Conservation (phyloP, 2,113 vertebrate species). For the Larimichthys polyactis region DNA sequence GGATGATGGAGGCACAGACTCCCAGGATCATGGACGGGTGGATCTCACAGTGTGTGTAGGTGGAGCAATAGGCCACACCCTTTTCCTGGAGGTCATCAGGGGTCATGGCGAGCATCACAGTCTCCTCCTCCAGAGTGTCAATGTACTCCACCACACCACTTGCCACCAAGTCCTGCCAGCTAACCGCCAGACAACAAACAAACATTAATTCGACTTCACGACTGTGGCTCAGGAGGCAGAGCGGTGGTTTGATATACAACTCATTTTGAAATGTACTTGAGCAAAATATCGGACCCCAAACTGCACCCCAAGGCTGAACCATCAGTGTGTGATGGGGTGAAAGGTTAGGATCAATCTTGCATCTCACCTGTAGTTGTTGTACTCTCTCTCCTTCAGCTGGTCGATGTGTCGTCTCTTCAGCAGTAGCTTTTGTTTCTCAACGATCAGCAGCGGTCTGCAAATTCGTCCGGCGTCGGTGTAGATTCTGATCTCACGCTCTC, state of each 20-base stretch:
- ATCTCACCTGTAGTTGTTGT: constrained; percentile 97
- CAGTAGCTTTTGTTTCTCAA: constrained; percentile 97
- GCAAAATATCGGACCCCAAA: too few relatives aligned
- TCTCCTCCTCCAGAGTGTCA: constrained; percentile 97
- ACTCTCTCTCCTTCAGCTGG: constrained; percentile 97
- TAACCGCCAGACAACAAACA: constrained; percentile 66
- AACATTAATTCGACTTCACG: not conserved
- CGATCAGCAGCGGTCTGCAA: constrained; percentile 95
- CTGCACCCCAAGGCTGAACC: too few relatives aligned
- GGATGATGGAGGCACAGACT: constrained; percentile 98
- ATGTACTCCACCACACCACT: constrained; percentile 99
- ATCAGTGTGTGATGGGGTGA: too few relatives aligned
- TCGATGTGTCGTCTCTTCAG: constrained; percentile 98
- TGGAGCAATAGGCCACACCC: constrained; percentile 97
- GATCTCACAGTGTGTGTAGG: constrained; percentile 98
- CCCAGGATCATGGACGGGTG: constrained; percentile 99
- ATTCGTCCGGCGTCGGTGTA: constrained; percentile 98
- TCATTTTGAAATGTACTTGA: too few relatives aligned
- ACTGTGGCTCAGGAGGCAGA: too few relatives aligned
- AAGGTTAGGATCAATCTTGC: too few relatives aligned
- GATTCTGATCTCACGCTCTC: constrained; percentile 97
- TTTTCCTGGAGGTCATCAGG: constrained; percentile 99
- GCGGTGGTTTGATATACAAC: too few relatives aligned
- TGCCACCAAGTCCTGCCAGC: constrained; percentile 98
- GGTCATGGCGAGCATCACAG: constrained; percentile 99